Percentiles rank a stretch among this genome's conserved stretches.
Evolutionary conservation across 92 coral and sea anemone species (phyloP).

Genomic region (Porites divaricata): DNA sequence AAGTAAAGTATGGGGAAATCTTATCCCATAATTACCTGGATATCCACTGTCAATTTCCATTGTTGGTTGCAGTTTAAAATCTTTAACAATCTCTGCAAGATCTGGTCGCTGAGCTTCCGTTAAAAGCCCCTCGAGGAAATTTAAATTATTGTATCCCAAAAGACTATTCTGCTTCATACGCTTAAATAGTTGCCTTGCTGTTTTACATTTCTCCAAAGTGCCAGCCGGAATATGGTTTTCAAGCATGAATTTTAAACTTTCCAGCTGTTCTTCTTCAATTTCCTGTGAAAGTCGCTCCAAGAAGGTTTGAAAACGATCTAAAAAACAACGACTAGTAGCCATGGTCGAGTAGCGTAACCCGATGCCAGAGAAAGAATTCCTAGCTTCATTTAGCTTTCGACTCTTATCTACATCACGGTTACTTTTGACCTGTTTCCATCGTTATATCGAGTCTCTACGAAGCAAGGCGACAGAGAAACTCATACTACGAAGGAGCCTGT

Average conservation of each 20-base stretch:
- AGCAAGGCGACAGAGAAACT: no score
- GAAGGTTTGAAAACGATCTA: not conserved
- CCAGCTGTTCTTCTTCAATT: slow-evolving; percentile 10
- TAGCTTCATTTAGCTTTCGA: no score
- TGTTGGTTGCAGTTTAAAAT: not conserved
- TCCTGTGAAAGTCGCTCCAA: slow-evolving; percentile 24
- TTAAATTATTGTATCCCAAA: slow-evolving; percentile 22
- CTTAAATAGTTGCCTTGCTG: slow-evolving; percentile 1
- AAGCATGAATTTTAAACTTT: slow-evolving; percentile 22
- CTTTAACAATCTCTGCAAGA: slow-evolving; percentile 3
- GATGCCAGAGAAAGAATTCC: no score
- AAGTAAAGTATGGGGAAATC: no score
- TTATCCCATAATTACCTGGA: not conserved
- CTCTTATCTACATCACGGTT: no score
- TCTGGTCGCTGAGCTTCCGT: not conserved
- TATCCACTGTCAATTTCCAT: not conserved
- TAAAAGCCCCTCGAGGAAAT: slow-evolving; percentile 1
- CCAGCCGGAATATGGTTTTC: slow-evolving; percentile 1
- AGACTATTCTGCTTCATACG: slow-evolving; percentile 6
- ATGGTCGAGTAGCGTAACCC: no score
- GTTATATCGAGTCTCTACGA: no score
- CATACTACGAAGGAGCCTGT: no score
- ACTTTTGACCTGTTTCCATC: no score
- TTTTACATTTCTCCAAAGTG: slow-evolving; percentile 4
- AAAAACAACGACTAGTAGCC: no score